Evolutionary conservation across 2,888 invertebrate species (phyloP), one percentile per base, ranked within the genome.

Genomic region (Venustoraphidia nigricollis): DNA sequence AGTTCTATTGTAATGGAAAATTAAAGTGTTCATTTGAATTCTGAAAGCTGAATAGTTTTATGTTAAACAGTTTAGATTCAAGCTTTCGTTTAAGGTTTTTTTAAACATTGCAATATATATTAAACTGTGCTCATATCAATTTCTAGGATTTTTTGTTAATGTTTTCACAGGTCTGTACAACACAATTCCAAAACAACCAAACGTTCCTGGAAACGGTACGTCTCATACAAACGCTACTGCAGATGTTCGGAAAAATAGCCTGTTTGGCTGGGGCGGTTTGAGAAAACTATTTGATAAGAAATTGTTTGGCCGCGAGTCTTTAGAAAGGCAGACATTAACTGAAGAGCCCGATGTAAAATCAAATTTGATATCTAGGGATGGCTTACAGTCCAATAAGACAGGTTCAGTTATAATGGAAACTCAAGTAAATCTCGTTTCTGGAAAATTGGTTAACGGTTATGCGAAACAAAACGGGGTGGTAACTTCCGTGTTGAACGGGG

Each of bases 401-500:
- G 50, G 44, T 37, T 47, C 50, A 14, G 47, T 54, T 8, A 53
- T 56, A 9, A 58, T 70, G 51, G 75, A 76, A 11, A 76, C 75
- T 0, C 73, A 76, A 61, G 76, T 79, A 1, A 75, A 74, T 57
- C 58, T 78, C 9, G 66, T 73, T 56, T 62, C 65, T 14, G 62
- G 64, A 6, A 75, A 72, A 56, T 64, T 71, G 53, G 70, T 74
- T 0, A 71, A 67, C 49, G 55, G 59, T 41, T 52, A 50, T 49
- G 60, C 57, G 68, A 74, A 56, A 64, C 73, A 60, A 45, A 62
- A 63, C 57, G 75, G 50, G 37, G 75, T 66, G 58, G 77, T 61
- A 55, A 76, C 64, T 56, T 73, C 65, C 60, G 66, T 61, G 48
- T 57, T 63, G 53, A 61, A 56, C 14, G 59, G 51, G 54, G 54